phyloP scores from a whole-genome alignment of 2,888 invertebrate species.

The Hylaea fasciaria region DNA sequence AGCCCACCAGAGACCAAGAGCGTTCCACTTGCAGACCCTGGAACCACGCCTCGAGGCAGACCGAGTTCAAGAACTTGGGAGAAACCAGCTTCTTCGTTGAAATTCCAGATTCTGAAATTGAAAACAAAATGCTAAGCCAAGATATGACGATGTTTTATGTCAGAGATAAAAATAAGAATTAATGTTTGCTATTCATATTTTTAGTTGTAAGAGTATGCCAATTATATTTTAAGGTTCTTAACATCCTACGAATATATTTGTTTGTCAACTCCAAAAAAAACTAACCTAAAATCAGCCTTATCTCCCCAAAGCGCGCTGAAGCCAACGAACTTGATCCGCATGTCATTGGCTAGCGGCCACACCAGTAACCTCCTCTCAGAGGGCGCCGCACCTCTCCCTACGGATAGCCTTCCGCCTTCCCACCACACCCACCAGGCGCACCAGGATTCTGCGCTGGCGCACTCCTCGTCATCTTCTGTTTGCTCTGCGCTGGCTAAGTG shows the following conservation, averaged over 20 bases:
- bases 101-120: constrained; percentile 86
- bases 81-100: constrained; percentile 89
- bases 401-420: constrained; percentile 85
- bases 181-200: too few relatives aligned
- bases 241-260: too few relatives aligned
- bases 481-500: constrained; percentile 86
- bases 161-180: too few relatives aligned
- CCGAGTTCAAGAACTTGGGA: constrained; percentile 88
- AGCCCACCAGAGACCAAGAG: constrained; percentile 86
- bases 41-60: constrained; percentile 86
- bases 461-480: constrained; percentile 83
- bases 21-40: constrained; percentile 87
- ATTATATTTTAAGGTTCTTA: too few relatives aligned
- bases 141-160: too few relatives aligned
- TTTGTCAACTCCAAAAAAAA: background rate
- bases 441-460: constrained; percentile 77
- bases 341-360: constrained; percentile 85
- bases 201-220: too few relatives aligned
- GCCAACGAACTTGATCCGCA: constrained; percentile 86
- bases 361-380: constrained; percentile 84
- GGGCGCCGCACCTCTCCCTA: constrained; percentile 85
- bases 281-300: constrained; percentile 86
- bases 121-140: background rate
- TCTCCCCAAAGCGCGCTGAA: constrained; percentile 87
- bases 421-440: constrained; percentile 89